A percentile compares a stretch with the other conserved stretches of the same genome.
Conservation (phyloP, 1,140 invertebrate genomes). For the Panagrolaimus sp. region DNA sequence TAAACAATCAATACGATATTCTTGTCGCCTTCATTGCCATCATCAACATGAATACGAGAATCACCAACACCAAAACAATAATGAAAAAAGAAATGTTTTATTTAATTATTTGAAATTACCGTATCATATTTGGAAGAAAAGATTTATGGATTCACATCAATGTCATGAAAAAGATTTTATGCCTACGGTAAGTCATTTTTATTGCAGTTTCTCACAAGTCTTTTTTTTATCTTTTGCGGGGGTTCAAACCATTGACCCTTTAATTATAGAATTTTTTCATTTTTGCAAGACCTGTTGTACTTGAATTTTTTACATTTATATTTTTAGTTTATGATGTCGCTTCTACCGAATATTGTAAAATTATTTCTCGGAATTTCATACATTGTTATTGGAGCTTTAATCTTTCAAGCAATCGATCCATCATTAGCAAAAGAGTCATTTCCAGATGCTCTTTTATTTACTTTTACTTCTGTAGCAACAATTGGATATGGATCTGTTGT, state of each 20-base stretch:
- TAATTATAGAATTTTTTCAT: neutral
- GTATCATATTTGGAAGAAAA: neutral
- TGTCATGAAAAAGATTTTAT: neutral
- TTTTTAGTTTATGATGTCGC: neutral
- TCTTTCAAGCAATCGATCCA: neutral
- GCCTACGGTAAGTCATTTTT: neutral
- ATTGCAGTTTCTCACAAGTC: neutral
- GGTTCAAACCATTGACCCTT: neutral
- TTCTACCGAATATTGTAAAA: neutral
- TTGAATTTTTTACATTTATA: neutral
- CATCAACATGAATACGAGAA: too few species aligned
- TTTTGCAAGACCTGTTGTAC: neutral
- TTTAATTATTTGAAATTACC: neutral
- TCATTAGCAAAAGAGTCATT: neutral
- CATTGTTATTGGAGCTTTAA: neutral
- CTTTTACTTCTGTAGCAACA: slow-evolving; percentile 4
- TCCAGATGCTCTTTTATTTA: neutral
- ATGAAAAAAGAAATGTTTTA: too few species aligned
- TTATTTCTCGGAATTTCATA: neutral
- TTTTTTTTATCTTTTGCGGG: too few species aligned
- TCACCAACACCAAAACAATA: too few species aligned
- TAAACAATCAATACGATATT: too few species aligned
- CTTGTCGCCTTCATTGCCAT: too few species aligned
- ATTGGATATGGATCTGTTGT: slow-evolving; percentile 4
- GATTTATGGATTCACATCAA: neutral